Percentiles rank a stretch among this genome's conserved stretches.
phyloP scores from a whole-genome alignment of 2,113 vertebrate genomes.

The Indri indri region DNA sequence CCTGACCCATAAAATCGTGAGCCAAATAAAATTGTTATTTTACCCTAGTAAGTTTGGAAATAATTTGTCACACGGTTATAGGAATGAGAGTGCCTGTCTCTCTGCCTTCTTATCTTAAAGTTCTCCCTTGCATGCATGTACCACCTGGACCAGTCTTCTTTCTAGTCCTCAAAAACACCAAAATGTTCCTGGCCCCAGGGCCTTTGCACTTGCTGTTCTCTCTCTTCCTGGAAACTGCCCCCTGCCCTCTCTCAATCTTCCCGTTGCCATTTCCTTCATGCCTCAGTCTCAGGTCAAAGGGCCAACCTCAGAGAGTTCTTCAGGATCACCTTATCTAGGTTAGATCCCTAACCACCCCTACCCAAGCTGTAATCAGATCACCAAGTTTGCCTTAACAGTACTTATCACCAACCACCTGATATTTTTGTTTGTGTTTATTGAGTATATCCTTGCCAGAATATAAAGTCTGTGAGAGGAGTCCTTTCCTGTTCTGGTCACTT shows the following conservation, averaged over 20 bases:
- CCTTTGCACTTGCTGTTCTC: not conserved
- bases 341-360: fast-evolving
- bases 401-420: not conserved
- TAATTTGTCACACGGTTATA: too few relatives aligned
- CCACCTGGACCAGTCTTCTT: not conserved
- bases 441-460: not conserved
- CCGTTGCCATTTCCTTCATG: not conserved
- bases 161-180: not conserved
- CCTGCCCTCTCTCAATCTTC: not conserved
- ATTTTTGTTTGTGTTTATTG: not conserved
- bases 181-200: not conserved
- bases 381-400: not conserved
- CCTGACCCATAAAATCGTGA: not conserved
- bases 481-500: not conserved
- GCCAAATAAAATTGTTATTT: not conserved
- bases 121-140: not conserved
- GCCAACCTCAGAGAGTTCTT: not conserved
- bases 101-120: not conserved
- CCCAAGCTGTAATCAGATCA: not conserved
- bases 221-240: not conserved
- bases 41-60: not conserved
- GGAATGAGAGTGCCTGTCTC: not conserved
- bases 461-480: not conserved
- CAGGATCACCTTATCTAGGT: not conserved
- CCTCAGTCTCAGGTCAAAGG: not conserved